Evolutionary conservation across 2,888 invertebrate species (phyloP), one percentile per base, ranked within the genome.

Genomic region (Odontocerum albicorne): DNA sequence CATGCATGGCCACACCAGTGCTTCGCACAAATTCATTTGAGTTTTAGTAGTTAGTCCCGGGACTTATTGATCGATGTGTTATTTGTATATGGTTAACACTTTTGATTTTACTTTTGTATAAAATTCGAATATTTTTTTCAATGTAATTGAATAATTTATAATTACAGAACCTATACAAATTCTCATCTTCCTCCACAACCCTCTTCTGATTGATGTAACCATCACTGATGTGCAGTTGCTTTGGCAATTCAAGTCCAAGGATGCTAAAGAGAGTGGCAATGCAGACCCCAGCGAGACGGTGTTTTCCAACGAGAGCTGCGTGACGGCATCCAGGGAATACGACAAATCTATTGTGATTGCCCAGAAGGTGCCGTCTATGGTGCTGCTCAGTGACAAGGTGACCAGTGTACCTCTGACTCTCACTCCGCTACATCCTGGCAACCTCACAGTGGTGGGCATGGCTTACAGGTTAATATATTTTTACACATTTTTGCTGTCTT

Each of bases 121-220:
- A n/a, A 40, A 20, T 43, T n/a, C 40, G 13, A 3, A 21, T 21
- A 8, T 38, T 12, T 22, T 39, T 12, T 35, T 6, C 12, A 35
- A 4, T 10, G 35, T 35, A 12, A 10, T 10, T 35, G 6, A 10
- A 10, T 35, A 35, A 35, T 47, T 43, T 56, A 58, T 53, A 47
- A 60, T 71, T 72, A 44, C 71, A 84, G 95, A 96, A 70, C 88
- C 90, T 1, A 85, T 95, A 49, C 87, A 87, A 70, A 79, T 95
- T 49, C 85, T 87, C 33, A 77, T 95, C 19, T 82, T 84, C 47
- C 75, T 96, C 60, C 79, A 81, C 62, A 93, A 93, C 72, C 88
- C 88, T 0, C 71, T 92, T 45, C 85, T 88, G 66, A 85, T 92
- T 60, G 74, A 85, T 1, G 69, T 92, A 60, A 77, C 84, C 35